These are phyloP conservation scores for Catocala nupta DNA, from an alignment of 2,888 invertebrate genomes.

Conservation along the genomic window DNA sequence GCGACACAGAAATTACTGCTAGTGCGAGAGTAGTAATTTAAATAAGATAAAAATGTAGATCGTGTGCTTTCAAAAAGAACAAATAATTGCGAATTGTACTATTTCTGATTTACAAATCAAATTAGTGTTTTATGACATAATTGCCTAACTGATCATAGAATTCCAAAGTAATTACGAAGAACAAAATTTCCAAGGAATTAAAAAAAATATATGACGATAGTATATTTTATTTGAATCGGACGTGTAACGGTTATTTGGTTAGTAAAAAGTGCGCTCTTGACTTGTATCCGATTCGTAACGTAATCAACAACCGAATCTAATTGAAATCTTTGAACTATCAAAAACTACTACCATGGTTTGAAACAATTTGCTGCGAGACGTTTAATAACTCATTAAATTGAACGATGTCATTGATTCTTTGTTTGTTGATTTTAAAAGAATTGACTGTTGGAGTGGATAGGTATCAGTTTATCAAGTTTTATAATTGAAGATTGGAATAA, in stretches of 20 bases:
- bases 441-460: not conserved
- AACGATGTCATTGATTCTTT: slow-evolving; percentile 11
- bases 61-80: not conserved
- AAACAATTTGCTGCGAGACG: slow-evolving; percentile 6
- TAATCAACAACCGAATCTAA: slow-evolving; percentile 19
- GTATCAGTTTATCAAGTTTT: not conserved
- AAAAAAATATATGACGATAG: not conserved
- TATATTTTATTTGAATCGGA: slow-evolving; percentile 9
- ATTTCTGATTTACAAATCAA: slow-evolving; percentile 1
- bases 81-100: not conserved
- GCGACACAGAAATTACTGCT: too few relatives aligned
- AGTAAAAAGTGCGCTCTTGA: slow-evolving; percentile 14
- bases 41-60: not conserved
- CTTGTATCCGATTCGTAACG: slow-evolving; percentile 13
- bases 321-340: slow-evolving; percentile 17
- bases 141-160: slow-evolving; percentile 1
- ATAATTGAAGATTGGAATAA: too few relatives aligned
- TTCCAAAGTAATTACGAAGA: not conserved
- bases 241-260: slow-evolving; percentile 12
- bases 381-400: slow-evolving; percentile 2
- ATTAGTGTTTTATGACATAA: slow-evolving; percentile 2
- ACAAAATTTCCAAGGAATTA: too few relatives aligned
- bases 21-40: too few relatives aligned
- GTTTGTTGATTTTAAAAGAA: slow-evolving; percentile 11
- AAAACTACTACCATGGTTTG: slow-evolving; percentile 1